phyloP scores from a whole-genome alignment of 1,140 invertebrate genomes.

The Panagrolaimus sp. region DNA sequence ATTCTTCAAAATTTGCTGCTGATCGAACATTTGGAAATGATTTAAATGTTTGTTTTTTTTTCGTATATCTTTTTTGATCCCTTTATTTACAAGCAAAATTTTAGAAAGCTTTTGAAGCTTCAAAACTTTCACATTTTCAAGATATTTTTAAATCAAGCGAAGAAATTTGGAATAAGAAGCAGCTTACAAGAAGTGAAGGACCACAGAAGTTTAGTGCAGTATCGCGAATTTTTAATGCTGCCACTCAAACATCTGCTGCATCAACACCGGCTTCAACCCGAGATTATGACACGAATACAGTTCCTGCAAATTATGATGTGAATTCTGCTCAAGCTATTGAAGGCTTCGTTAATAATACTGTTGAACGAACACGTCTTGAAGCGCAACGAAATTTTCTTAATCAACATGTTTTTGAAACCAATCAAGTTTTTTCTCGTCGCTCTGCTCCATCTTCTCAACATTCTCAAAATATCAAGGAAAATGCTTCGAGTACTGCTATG shows the following conservation, averaged over 20 bases:
- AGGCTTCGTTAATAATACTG: slow-evolving; percentile 28
- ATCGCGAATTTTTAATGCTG: slow-evolving; percentile 19
- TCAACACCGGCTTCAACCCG: too few relatives aligned
- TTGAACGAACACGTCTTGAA: slow-evolving; percentile 37
- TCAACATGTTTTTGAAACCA: slow-evolving; percentile 40
- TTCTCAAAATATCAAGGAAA: too few relatives aligned
- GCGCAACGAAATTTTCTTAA: slow-evolving; percentile 40
- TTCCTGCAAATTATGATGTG: not conserved
- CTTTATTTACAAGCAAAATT: too few relatives aligned
- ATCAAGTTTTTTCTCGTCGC: not conserved
- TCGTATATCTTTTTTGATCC: too few relatives aligned
- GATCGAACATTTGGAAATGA: too few relatives aligned
- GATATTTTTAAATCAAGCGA: slow-evolving; percentile 36
- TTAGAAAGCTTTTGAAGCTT: too few relatives aligned
- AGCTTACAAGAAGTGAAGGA: slow-evolving; percentile 18
- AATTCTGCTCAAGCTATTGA: slow-evolving; percentile 12
- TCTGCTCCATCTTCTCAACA: not conserved
- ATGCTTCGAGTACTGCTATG: too few relatives aligned
- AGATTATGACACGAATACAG: not conserved
- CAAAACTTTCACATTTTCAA: not conserved
- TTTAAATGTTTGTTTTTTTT: too few relatives aligned
- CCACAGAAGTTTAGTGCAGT: not conserved
- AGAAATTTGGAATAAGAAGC: slow-evolving; percentile 44
- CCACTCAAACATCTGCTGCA: not conserved
- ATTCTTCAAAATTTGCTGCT: too few relatives aligned